Base-by-base conservation (phyloP, 2,888 invertebrate species). In the Magallana nippona region DNA sequence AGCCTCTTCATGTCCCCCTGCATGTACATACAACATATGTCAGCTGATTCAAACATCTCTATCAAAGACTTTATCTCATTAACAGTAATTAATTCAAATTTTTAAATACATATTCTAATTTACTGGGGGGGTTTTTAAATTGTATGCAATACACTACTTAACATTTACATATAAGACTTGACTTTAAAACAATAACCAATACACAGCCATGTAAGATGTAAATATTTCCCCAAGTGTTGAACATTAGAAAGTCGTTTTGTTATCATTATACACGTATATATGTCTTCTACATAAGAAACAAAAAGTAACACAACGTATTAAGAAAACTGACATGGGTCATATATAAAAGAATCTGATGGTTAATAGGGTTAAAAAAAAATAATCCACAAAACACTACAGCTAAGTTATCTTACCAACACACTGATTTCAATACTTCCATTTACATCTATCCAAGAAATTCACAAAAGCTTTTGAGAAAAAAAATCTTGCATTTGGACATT, bases 1-100 rank as follows among this genome's bases (percentile, higher is more conserved):
- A 90, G 81, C 62, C 83, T 85, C 79, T 82, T 81, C 57, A 82
- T 55, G 77, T 86, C 85, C 22, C 79, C 85, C 85, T 84, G 55
- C 44, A 44, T 44, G 44, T 44, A 44, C 44, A 44, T 8, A 44
- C 44, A 44, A 8, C 44, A 44, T 44, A 44, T 5, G 44, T 44
- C 44, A 44, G 3, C 44, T 44, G 44, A 44, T 44, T 44, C 44
- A 44, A 44, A 8, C 44, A 44, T 3, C 44, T 44, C 8, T 44
- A 44, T 44, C 44, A 44, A 44, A 8, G 44, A 44, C 44, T 44
- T 44, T 8, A 0, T 44, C 44, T 44, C 44, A 8, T 44, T 44
- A 44, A 5, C 44, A 44, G 44, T 44, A 44, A 44, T 44, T 44
- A 8, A 44, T 44, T 44, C 44, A 44, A 8, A 44, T 44, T 44